phyloP scores from a whole-genome alignment of 2,113 vertebrate genomes.

The Micromys minutus region DNA sequence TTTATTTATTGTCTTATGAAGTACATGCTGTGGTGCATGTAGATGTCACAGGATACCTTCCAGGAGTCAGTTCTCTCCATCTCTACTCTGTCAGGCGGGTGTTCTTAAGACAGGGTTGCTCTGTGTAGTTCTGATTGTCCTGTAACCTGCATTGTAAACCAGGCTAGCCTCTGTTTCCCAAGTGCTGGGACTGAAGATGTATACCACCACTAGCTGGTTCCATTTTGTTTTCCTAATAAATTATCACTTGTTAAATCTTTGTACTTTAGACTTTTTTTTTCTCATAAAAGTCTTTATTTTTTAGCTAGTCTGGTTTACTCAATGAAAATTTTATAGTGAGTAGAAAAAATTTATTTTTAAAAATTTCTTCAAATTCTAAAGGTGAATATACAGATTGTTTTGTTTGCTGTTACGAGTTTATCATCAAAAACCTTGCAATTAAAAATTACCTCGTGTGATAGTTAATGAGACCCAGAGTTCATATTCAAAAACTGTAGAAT shows the following conservation, averaged over 20 bases:
- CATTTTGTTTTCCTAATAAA: conserved; percentile 16
- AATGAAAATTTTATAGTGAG: conserved; percentile 33
- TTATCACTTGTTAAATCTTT: conserved; percentile 24
- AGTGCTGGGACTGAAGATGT: neutral
- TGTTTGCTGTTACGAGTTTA: neutral
- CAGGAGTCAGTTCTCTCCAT: neutral
- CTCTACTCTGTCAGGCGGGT: neutral
- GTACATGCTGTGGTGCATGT: neutral
- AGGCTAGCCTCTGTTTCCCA: neutral
- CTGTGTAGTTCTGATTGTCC: neutral
- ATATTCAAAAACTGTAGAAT: neutral
- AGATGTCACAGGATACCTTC: neutral
- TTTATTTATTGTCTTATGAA: neutral
- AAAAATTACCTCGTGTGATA: neutral
- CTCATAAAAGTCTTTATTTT: conserved; percentile 57
- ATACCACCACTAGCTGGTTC: neutral
- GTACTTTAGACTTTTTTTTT: neutral
- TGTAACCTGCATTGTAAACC: neutral
- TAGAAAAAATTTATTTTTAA: conserved; percentile 32
- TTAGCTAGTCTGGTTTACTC: conserved; percentile 14
- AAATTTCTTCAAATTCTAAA: conserved; percentile 31
- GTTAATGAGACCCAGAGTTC: neutral
- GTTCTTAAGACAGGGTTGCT: neutral
- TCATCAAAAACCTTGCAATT: neutral
- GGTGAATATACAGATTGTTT: neutral